Evolutionary conservation across 2,113 vertebrate species (phyloP).

Genomic region (Aptenodytes forsteri): DNA sequence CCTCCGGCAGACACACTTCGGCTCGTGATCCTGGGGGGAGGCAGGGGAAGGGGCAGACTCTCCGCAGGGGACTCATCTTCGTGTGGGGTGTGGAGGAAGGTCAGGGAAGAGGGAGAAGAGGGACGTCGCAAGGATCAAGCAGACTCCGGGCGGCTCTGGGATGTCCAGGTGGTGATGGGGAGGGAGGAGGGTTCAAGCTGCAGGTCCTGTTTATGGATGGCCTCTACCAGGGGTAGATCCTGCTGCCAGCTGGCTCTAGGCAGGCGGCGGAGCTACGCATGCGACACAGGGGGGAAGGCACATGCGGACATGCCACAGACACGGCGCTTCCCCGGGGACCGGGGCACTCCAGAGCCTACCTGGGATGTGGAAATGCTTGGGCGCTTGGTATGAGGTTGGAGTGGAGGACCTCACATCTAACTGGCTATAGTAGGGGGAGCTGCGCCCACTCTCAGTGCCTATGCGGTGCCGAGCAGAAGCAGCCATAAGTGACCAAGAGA

Average conservation of each 20-base stretch:
- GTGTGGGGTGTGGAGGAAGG: neutral
- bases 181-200: conserved; percentile 30
- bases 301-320: conserved; percentile 67
- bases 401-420: conserved; percentile 93
- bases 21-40: neutral
- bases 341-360: conserved; percentile 84
- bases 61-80: neutral
- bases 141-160: neutral
- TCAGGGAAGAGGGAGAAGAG: neutral
- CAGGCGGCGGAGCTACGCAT: conserved; percentile 46
- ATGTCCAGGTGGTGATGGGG: neutral
- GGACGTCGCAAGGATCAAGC: neutral
- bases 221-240: conserved; percentile 39
- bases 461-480: conserved; percentile 82
- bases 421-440: conserved; percentile 97
- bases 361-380: conserved; percentile 99
- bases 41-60: neutral
- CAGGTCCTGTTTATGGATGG: conserved; percentile 72
- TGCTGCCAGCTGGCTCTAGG: conserved; percentile 62
- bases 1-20: neutral
- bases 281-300: conserved; percentile 32
- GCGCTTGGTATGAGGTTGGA: conserved; percentile 95
- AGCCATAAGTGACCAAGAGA: conserved; percentile 76
- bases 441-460: conserved; percentile 98
- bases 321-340: neutral